Conservation (phyloP, 2,113 vertebrate species). For the Equus quagga region DNA sequence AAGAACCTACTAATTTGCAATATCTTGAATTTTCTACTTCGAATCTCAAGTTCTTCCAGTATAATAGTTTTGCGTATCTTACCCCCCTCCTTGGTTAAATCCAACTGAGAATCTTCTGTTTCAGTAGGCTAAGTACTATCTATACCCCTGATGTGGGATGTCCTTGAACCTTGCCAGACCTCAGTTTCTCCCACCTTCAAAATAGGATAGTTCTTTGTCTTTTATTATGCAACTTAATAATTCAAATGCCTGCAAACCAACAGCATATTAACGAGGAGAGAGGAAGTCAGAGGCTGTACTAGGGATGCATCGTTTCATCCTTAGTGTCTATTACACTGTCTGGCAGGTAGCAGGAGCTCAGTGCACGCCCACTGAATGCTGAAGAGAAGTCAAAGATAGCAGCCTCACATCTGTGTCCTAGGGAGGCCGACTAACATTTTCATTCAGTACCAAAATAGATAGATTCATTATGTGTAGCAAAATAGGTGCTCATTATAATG, state of each 20-base stretch:
- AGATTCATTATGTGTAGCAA: background rate
- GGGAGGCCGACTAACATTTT: background rate
- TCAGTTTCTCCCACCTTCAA: background rate
- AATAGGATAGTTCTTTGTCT: background rate
- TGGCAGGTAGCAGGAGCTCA: background rate
- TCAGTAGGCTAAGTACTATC: background rate
- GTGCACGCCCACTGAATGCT: background rate
- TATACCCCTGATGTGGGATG: background rate
- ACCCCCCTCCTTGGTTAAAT: background rate
- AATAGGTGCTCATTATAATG: background rate
- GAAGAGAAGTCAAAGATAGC: background rate
- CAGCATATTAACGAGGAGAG: background rate
- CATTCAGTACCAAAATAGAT: background rate
- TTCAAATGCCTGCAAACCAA: background rate
- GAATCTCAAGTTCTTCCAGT: background rate
- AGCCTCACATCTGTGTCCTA: background rate
- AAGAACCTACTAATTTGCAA: background rate
- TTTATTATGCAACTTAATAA: background rate
- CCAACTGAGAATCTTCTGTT: background rate
- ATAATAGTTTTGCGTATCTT: background rate
- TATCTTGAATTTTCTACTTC: constrained; percentile 1
- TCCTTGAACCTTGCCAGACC: background rate
- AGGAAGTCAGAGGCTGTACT: background rate
- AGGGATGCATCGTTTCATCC: background rate
- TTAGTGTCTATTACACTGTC: background rate